phyloP scores from a whole-genome alignment of 1,140 invertebrate genomes.

The Temnothorax nylanderi region DNA sequence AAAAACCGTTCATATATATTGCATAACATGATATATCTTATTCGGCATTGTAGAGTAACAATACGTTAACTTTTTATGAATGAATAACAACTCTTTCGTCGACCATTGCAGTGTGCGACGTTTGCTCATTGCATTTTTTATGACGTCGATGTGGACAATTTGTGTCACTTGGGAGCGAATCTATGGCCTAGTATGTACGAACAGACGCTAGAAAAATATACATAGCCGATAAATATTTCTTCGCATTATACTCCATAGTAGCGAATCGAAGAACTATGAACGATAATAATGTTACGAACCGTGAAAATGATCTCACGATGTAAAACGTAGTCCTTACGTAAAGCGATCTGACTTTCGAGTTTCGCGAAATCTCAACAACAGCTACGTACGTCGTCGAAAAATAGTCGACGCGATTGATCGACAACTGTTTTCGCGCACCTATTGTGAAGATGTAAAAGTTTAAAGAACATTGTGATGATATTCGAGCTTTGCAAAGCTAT shows the following conservation, averaged over 20 bases:
- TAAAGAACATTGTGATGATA: conserved; percentile 29
- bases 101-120: background rate
- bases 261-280: background rate
- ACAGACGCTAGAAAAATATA: conserved; percentile 9
- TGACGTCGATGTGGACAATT: conserved; percentile 24
- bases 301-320: background rate
- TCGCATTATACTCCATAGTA: background rate
- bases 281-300: conserved; percentile 4
- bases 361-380: background rate
- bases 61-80: conserved; percentile 52
- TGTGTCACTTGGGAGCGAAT: conserved; percentile 38
- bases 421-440: background rate
- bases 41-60: background rate
- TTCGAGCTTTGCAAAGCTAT: conserved; percentile 35
- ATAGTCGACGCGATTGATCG: background rate
- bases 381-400: background rate
- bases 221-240: conserved; percentile 35
- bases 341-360: background rate
- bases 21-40: background rate
- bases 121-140: conserved; percentile 44
- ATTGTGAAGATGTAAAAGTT: conserved; percentile 16
- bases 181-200: conserved; percentile 14
- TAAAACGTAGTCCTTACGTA: background rate
- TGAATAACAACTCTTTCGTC: conserved; percentile 41
- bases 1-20: background rate